Evolutionary conservation across 2,797 vertebrate species (phyloP), one percentile per base, ranked within the genome.

Genomic region (Meda fulgida): DNA sequence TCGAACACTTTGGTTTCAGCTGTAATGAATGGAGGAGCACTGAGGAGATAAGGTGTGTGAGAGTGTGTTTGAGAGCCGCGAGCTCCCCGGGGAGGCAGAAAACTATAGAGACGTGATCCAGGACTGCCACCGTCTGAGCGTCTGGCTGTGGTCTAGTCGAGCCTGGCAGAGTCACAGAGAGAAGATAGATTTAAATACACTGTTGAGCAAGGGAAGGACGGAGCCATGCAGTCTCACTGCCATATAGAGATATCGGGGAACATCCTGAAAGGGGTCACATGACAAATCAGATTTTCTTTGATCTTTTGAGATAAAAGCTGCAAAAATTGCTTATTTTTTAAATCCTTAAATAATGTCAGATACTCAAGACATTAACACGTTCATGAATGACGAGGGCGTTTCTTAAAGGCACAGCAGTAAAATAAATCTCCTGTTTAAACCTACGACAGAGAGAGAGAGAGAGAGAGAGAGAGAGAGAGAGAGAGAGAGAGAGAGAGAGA

Each of bases 131-230:
- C 26, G 77, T 65, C 58, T 78, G 53, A 78, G 36, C 16, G 76
- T 78, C 92, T 93, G 93, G 92, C 93, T 94, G 93, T 93, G 93
- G 93, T 93, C 93, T 93, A 93, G 94, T 92, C 86, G 80, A 86
- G 93, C 92, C 91, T 93, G 60, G 38, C 93, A 91, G 93, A 92
- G 85, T 80, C 79, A 63, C 7, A 23, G 21, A 77, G 53, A 55
- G 7, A 53, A 86, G 65, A 55, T 11, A 78, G 16, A 70, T 23
- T 51, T 63, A 81, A 48, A 80, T 38, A 70, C 13, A 65, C 38
- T 46, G 77, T 8, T 65, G 58, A 63, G 5, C 53, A 77, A 18
- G 73, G 21, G 14, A 77, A 58, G 34, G 34, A 78, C 36, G 23
- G 14, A 26, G 53, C 31, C 34, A n/a, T n/a, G n/a, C 58, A 46